These are phyloP conservation scores for Nipponacmea schrenckii DNA, from an alignment of 2,888 invertebrate species.

Conservation along the genomic window DNA sequence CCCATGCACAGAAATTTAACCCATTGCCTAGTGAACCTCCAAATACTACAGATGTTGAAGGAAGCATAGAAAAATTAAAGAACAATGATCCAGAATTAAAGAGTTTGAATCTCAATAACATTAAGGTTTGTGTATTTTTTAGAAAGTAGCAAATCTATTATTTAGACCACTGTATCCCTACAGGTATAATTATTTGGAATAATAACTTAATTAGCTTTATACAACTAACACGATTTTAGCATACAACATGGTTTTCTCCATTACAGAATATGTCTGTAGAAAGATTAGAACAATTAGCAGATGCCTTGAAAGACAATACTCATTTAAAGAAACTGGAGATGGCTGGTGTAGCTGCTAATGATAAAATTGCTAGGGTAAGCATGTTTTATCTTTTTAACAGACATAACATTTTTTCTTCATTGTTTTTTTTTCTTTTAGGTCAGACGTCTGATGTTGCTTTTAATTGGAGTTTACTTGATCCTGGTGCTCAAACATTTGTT, in stretches of 20 bases:
- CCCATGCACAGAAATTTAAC: constrained; percentile 92
- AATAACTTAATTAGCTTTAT: no score
- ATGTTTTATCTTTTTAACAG: background rate
- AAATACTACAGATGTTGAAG: constrained; percentile 94
- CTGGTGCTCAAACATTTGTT: no score
- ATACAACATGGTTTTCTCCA: constrained; percentile 1
- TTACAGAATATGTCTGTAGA: constrained; percentile 95
- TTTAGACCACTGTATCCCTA: no score
- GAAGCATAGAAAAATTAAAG: constrained; percentile 84
- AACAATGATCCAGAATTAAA: constrained; percentile 76
- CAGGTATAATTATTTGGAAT: no score
- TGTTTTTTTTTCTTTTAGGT: no score
- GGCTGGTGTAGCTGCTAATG: constrained; percentile 92
- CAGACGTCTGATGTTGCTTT: no score
- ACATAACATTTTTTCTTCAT: no score
- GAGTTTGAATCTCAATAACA: constrained; percentile 99
- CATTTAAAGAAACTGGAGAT: constrained; percentile 90
- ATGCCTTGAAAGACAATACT: constrained; percentile 88
- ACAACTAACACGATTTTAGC: no score
- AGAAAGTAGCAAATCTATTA: no score
- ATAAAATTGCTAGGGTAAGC: constrained; percentile 79
- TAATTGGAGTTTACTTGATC: no score
- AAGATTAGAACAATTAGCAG: constrained; percentile 89
- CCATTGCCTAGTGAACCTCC: constrained; percentile 94
- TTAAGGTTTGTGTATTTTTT: constrained; percentile 78